Base-by-base conservation (phyloP, 2,797 vertebrate genomes). In the Sorex maritimensis region DNA sequence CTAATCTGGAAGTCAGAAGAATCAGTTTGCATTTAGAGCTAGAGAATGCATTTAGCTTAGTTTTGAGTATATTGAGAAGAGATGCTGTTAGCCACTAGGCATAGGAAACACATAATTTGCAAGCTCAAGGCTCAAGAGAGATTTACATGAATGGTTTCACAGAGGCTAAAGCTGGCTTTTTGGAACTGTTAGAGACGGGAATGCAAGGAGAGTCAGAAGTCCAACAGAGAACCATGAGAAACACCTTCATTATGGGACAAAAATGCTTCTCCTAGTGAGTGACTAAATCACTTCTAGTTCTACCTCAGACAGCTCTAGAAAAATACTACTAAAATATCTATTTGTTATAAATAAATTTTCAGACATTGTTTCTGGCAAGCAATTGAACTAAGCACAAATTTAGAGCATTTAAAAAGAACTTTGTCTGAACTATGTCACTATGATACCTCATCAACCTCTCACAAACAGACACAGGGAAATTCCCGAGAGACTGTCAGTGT, bases 281-380 rank as follows among this genome's bases (percentile, higher is more conserved):
- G 52, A 55, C 52, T 44, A 38, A 88, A 88, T 49, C 46, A 17
- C 19, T 71, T 30, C 69, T n/a, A 55, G 41, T 65, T 68, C 15
- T 52, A 58, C 69, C 68, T 82, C 52, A 14, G 58, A 72, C 67
- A 79, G 38, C 46, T 52, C 8, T 30, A 55, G 49, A 61, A 81
- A 63, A 80, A 46, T 90, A 75, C 73, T 52, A 44, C 3, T 26
- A 19, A 93, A 73, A 58, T 82, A 86, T 63, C 19, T 24, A 10
- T 44, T 49, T 77, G 14, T 55, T 90, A 63, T 72, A 83, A 90
- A 81, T 46, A 46, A 83, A 55, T 82, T 75, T 68, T 52, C 81
- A 95, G 84, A 91, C 78, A 58, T 68, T 28, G 6, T 89, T 92
- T 84, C 65, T 81, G 81, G 74, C 38, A 90, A 79, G 71, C 75